Percentiles rank a stretch among this genome's conserved stretches.
Evolutionary conservation across 2,888 invertebrate species (phyloP).

Genomic region (Hartigia nigra): DNA sequence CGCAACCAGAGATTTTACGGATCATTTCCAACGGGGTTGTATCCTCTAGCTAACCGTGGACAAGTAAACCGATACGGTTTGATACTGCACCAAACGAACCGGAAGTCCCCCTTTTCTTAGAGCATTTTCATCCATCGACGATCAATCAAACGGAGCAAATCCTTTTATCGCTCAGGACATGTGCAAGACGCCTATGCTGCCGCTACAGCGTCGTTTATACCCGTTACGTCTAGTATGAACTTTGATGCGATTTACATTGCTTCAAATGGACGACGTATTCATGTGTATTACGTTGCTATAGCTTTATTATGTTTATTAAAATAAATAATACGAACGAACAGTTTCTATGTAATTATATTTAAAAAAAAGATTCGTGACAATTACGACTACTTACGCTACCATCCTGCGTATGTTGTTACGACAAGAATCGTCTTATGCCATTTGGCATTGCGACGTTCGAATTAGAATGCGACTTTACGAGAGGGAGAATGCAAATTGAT

Average conservation of each 20-base stretch:
- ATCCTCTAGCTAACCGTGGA: neutral
- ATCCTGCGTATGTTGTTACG: neutral
- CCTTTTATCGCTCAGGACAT: constrained; percentile 10
- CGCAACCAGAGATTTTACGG: neutral
- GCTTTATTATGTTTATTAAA: neutral
- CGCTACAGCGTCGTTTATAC: neutral
- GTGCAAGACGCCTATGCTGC: neutral
- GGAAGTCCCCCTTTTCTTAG: neutral
- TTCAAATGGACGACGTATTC: neutral
- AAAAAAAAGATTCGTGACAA: neutral
- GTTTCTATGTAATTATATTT: neutral
- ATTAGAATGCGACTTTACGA: constrained; percentile 28
- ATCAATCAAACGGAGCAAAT: constrained; percentile 9
- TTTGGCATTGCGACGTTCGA: neutral
- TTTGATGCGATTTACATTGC: neutral
- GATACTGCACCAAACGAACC: neutral
- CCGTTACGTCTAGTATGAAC: neutral
- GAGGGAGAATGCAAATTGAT: constrained; percentile 55
- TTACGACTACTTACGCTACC: neutral
- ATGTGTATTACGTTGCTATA: neutral
- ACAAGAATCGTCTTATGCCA: neutral
- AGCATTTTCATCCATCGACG: constrained; percentile 6
- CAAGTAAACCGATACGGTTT: neutral
- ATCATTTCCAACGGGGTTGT: neutral
- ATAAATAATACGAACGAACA: neutral